Conservation (phyloP, 2,113 vertebrate species). For the Grammomys dolichurus region DNA sequence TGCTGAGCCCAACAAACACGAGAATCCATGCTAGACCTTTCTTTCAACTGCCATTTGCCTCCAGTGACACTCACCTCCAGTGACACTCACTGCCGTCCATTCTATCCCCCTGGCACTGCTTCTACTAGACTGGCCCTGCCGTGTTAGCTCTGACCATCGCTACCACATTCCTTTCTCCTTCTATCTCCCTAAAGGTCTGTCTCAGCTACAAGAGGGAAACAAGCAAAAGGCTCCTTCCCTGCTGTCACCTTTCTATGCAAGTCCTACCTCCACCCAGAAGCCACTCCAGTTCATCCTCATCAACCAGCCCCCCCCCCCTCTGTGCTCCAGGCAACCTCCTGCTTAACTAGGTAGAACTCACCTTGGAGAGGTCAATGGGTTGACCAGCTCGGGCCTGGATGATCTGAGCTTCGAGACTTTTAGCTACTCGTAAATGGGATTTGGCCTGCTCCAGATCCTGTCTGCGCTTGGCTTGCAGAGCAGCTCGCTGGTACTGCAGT, state of each 20-base stretch:
- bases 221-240: not conserved
- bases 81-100: not conserved
- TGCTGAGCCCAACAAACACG: slow-evolving; percentile 2
- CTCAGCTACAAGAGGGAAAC: not conserved
- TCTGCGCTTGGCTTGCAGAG: slow-evolving; percentile 95
- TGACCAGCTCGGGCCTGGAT: slow-evolving; percentile 70
- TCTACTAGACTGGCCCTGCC: not conserved
- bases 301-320: not conserved
- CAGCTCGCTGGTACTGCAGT: slow-evolving; percentile 95
- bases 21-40: slow-evolving; percentile 5
- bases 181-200: not conserved
- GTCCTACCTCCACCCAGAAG: not conserved
- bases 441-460: slow-evolving; percentile 96
- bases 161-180: not conserved
- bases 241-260: not conserved
- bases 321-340: not conserved
- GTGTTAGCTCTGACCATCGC: not conserved
- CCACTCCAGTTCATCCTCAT: not conserved
- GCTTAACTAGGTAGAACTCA: slow-evolving; percentile 42
- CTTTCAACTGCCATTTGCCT: not conserved
- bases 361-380: slow-evolving; percentile 77
- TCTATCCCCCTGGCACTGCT: not conserved
- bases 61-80: not conserved
- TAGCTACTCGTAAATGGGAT: slow-evolving; percentile 91
- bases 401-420: slow-evolving; percentile 88